Base-by-base conservation (phyloP, 1,140 invertebrate species). In the Dinoponera quadriceps region DNA sequence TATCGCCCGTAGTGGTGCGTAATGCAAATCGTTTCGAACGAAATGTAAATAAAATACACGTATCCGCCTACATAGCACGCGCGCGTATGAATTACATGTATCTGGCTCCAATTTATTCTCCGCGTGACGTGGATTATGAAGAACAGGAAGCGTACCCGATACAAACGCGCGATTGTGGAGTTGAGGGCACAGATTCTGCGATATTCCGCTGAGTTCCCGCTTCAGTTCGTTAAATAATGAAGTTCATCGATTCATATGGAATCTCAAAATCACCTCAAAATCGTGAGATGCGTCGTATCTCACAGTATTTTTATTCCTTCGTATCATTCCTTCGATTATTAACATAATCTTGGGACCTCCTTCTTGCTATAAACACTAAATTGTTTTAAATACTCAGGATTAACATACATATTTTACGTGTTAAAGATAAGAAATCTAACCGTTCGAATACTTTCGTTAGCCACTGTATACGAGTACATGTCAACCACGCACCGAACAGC, bases 21-120 rank as follows among this genome's bases (percentile, higher is more conserved):
- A 69, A 69, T 78, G 66, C 63, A 69, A 78, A 80, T 80, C 44
- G 44, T 48, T 57, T 48, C 65, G 25, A 68, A 29, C 63, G 18
- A 55, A 69, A 78, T 78, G 75, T 57, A 78, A 69, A 78, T 78
- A 78, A 78, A 78, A 78, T 78, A 57, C 63, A 18, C 33, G 29
- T 13, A 25, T 14, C 13, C 7, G 54, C 22, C 38, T 44, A 11
- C 9, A 44, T 44, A 44, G 11, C 38, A 9, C 7, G 38, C 38
- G 38, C 38, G 38, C 7, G 33, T 44, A 44, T 11, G 38, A 44
- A 44, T 44, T 44, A 33, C 55, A 55, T 44, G 49, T 66, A 16
- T 54, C 20, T 49, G 65, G 27, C 22, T 80, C 14, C 51, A 57
- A 71, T 80, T 80, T 80, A 44, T 69, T 71, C 54, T 44, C 29